Percentiles rank a stretch among this genome's conserved stretches.
phyloP scores from a whole-genome alignment of 1,140 invertebrate genomes.

The Ephestia elutella region DNA sequence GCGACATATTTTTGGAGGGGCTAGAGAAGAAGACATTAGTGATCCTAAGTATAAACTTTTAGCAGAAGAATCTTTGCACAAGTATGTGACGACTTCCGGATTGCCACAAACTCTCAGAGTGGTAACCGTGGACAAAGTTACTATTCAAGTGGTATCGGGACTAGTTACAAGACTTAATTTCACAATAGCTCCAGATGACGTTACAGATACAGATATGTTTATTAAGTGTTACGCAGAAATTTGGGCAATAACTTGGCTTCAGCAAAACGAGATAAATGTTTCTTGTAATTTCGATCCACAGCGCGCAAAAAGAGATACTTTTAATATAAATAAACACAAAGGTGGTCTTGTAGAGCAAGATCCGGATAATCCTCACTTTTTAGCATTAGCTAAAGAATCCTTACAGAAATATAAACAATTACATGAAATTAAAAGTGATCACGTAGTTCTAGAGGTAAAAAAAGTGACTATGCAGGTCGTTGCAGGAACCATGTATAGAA shows the following conservation, averaged over 20 bases:
- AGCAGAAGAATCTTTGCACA: constrained; percentile 27
- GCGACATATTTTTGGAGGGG: constrained; percentile 11
- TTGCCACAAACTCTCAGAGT: constrained; percentile 12
- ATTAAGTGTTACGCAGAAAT: constrained; percentile 14
- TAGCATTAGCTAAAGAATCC: constrained; percentile 39
- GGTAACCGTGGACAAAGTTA: constrained; percentile 20
- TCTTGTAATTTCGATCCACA: not conserved
- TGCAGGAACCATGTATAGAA: constrained; percentile 35
- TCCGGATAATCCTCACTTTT: constrained; percentile 34
- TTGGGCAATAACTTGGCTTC: constrained; percentile 14
- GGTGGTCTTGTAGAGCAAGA: constrained; percentile 23
- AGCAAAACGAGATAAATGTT: constrained; percentile 1
- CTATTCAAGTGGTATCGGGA: constrained; percentile 19
- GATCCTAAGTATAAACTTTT: constrained; percentile 20
- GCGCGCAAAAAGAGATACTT: not conserved
- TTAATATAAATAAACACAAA: constrained; percentile 6
- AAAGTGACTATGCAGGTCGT: constrained; percentile 34
- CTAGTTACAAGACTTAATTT: constrained; percentile 22
- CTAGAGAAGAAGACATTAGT: constrained; percentile 17
- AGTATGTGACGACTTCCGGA: constrained; percentile 19
- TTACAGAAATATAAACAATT: constrained; percentile 33
- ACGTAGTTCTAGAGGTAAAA: constrained; percentile 44
- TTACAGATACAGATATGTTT: constrained; percentile 6
- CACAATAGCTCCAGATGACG: constrained; percentile 7
- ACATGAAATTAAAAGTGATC: constrained; percentile 21